A percentile compares a stretch with the other conserved stretches of the same genome.
Conservation (phyloP, 35 echinoderm and acorn worm species). For the Lytechinus variegatus region DNA sequence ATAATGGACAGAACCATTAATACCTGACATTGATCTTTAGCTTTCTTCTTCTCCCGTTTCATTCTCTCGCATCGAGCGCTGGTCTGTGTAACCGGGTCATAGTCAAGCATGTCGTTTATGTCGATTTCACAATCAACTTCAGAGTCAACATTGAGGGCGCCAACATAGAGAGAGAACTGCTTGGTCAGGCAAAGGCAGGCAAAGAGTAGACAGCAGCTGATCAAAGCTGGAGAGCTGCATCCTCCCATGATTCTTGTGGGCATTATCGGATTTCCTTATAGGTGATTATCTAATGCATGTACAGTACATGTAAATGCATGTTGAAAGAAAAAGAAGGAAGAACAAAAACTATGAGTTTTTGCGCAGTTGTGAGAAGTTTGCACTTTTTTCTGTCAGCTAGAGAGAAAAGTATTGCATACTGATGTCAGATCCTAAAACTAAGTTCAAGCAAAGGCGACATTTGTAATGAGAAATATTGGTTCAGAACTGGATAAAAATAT, state of each 20-base stretch:
- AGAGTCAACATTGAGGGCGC: not conserved
- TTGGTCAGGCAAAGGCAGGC: not conserved
- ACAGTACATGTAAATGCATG: no score
- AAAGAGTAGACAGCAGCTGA: not conserved
- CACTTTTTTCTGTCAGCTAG: no score
- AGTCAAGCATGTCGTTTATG: constrained; percentile 32
- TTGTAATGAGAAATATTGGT: no score
- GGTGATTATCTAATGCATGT: no score
- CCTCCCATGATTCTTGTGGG: not conserved
- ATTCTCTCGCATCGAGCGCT: constrained; percentile 21
- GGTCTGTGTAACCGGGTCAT: constrained; percentile 28
- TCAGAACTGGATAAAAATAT: no score
- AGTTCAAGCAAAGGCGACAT: no score
- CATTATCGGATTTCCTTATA: no score
- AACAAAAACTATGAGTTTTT: no score
- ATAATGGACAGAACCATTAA: not conserved
- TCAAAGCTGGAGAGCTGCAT: not conserved
- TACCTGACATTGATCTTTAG: constrained; percentile 18
- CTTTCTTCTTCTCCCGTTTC: not conserved
- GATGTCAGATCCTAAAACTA: no score
- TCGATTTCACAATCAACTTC: not conserved
- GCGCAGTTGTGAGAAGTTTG: no score
- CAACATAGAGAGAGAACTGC: not conserved
- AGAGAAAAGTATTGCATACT: no score
- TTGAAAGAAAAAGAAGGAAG: no score